Evolutionary conservation across 1,140 invertebrate species (phyloP).

Genomic region (Coelopa frigida): DNA sequence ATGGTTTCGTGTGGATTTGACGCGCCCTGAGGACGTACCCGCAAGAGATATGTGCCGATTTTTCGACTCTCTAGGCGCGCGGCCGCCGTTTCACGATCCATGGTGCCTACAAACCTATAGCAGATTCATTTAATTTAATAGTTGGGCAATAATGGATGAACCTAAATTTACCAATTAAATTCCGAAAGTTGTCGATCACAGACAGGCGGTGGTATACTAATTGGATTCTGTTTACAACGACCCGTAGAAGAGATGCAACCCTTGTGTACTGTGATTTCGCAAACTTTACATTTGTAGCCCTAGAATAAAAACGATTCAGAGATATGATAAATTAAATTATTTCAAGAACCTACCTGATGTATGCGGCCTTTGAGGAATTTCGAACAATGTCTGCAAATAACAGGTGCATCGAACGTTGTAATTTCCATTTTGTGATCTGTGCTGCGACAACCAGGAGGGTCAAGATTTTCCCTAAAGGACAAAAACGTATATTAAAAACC

Average conservation of each 20-base stretch:
- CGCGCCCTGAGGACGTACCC: constrained; percentile 63
- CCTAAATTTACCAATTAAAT: constrained; percentile 43
- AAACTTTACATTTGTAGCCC: constrained; percentile 72
- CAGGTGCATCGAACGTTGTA: constrained; percentile 76
- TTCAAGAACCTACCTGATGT: constrained; percentile 31
- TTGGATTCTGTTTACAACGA: constrained; percentile 54
- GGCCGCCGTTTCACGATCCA: constrained; percentile 78
- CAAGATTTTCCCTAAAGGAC: constrained; percentile 72
- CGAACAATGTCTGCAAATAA: constrained; percentile 72
- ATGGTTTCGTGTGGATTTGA: constrained; percentile 58
- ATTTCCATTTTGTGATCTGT: constrained; percentile 84
- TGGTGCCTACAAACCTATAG: constrained; percentile 68
- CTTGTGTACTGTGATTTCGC: constrained; percentile 67
- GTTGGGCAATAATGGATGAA: not conserved
- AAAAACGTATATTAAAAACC: constrained; percentile 11
- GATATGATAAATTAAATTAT: constrained; percentile 4
- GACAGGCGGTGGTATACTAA: constrained; percentile 48
- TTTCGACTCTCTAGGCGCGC: constrained; percentile 66
- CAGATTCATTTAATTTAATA: not conserved
- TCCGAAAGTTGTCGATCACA: constrained; percentile 42
- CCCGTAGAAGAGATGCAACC: constrained; percentile 68
- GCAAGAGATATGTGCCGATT: constrained; percentile 82
- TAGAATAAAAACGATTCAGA: constrained; percentile 31
- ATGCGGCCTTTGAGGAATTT: constrained; percentile 88
- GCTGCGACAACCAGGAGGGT: constrained; percentile 65